Evolutionary conservation across 2,113 vertebrate genomes (phyloP), one percentile per base, ranked within the genome.

Genomic region (Gasterosteus nipponicus): DNA sequence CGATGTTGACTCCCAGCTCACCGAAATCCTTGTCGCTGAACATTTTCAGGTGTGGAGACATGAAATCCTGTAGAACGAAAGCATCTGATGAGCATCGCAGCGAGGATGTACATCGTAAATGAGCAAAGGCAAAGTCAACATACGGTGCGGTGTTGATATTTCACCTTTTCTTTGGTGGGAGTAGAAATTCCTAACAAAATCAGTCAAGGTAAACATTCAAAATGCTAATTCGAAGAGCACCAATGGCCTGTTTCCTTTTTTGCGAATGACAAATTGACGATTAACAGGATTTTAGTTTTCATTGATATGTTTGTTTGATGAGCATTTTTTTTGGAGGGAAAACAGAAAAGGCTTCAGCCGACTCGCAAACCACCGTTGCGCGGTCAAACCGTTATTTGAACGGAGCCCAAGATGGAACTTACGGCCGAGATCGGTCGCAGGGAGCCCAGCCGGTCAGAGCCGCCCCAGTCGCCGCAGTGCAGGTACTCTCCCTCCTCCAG

Each of bases 401-500:
- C 7, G 35, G 35, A 38, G 7, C 4, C 12, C 16, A 54, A 35
- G 19, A 8, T 3, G 2, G 54, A 61, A 95, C 97, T 96, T 92
- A 99, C 97, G 2, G 94, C 88, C 81, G 96, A 54, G 31, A 97
- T 39, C 0, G 96, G 96, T 38, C 94, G 90, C 44, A 99, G 83
- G 0, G 97, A 98, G 67, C 95, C 94, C 49, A 98, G 79, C n/a
- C 91, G 79, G 67, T 91, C 92, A 6, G 85, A 71, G 10, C 94
- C 95, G 65, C 96, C 96, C 97, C 97, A 99, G n/a, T 96, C 95
- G 1, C 71, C 93, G 94, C 95, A 96, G 60, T 97, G 93, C 80
- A 83, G 87, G 77, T 97, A 99, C 0, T 95, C 94, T 75, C 97
- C 97, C 93, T 99, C 97, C 89, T 99, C 97, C 84, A 99, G 92